Evolutionary conservation across 2,888 invertebrate genomes (phyloP), one percentile per base, ranked within the genome.

Genomic region (Amblyteles armatorius): DNA sequence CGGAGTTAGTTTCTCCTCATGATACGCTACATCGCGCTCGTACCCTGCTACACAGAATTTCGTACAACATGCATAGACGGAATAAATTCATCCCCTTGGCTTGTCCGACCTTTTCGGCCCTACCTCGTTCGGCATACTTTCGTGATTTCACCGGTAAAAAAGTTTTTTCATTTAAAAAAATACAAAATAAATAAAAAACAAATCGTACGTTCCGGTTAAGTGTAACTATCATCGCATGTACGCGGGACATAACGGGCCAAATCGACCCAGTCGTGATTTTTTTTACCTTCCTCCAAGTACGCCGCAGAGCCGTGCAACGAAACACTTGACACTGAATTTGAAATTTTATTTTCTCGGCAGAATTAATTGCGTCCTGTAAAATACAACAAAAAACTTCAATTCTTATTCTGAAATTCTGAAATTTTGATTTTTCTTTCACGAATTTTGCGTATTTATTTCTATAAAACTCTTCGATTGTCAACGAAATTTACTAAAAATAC

Each of bases 1-100:
- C 79, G 50, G 50, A 76, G 82, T 79, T 84, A 78, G 72, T 84
- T 84, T 65, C 65, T 74, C 67, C 48, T 68, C 68, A 63, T 82
- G 69, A 63, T 71, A 33, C 74, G 50, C 67, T 74, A 73, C 55
- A 57, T n/a, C 44, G 33, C 65, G 52, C 65, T 60, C 50, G 73
- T 48, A 5, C 22, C 48, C 33, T 11, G 26, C 55, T 71, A 60
- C 52, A 65, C 69, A 48, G 29, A 82, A 74, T 85, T 85, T 82
- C 50, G 44, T 67, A 65, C 74, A 85, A 79, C 79, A 79, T 69
- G 79, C 72, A 69, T 60, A 63, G 55, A 68, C 29, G 67, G 63
- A 60, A 79, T 79, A 79, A 82, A 82, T 76, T 82, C 71, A 82
- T 67, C 69, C 69, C 52, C 68, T 50, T 78, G 40, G 29, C 57